Evolutionary conservation across 2,113 vertebrate species (phyloP), one percentile per base, ranked within the genome.

Genomic region (Bambusicola thoracicus): DNA sequence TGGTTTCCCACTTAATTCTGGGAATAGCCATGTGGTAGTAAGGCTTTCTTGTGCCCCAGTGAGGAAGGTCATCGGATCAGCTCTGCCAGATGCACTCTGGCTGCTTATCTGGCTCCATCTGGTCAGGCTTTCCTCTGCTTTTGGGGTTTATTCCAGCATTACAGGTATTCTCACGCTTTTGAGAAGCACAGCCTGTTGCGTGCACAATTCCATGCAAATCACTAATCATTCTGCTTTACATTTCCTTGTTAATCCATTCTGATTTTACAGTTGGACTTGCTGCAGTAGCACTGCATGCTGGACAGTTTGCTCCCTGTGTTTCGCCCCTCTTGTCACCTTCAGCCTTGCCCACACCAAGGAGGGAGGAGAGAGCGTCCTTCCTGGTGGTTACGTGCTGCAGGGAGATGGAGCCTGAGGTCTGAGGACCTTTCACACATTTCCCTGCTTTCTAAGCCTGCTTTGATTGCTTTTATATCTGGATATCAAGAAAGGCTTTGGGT

Each of bases 1-100:
- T 74, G 56, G 81, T 92, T 84, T 92, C 66, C 56, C 10, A 14
- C 74, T 81, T 89, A 46, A 55, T 53, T 90, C 66, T 13, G 83
- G 65, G 66, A 89, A 30, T 86, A 89, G 88, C 88, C 21, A 1
- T 38, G 30, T n/a, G 11, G 77, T 62, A 81, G 74, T 27, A 44
- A 81, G 59, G 8, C 80, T 85, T 84, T 51, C 11, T 16, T 80
- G 1, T 41, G 70, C 18, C 13, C 56, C 0, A 1, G 9, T 53
- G 80, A 34, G 15, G 46, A 69, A 76, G 81, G 34, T 46, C 49
- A n/a, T 68, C 27, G 11, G 30, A 41, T 80, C 38, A 67, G 44
- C 72, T 88, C 0, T 2, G 63, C 58, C 16, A 81, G 65, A 53
- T 62, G 25, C 76, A 74, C 15, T 69, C 48, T 11, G 65, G 63